Conservation (phyloP, 2,113 vertebrate genomes). For the Choloepus hoffmanni region DNA sequence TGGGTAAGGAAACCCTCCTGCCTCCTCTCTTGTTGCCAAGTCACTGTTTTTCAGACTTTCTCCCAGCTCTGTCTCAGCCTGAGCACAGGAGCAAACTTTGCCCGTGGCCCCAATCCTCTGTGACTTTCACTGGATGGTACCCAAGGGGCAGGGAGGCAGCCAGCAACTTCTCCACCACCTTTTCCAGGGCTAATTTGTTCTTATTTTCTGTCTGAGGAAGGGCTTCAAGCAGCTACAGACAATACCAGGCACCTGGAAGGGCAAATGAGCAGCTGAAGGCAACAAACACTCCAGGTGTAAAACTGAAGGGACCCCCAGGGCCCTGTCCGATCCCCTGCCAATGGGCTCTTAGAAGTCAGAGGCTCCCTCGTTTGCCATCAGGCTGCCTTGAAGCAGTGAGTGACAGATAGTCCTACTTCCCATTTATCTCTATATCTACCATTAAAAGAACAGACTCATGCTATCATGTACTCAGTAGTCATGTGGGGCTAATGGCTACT, state of each 20-base stretch:
- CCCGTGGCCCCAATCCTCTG: background rate
- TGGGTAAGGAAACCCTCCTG: conserved; percentile 13
- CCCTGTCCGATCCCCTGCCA: accelerated
- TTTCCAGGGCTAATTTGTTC: background rate
- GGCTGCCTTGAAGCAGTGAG: background rate
- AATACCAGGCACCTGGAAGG: background rate
- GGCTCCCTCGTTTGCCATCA: background rate
- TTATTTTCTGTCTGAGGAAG: background rate
- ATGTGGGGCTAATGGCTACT: background rate
- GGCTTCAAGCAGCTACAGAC: background rate
- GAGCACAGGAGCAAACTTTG: background rate
- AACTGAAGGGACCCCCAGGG: background rate
- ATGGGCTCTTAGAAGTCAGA: background rate
- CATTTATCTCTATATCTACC: background rate
- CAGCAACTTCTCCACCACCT: background rate
- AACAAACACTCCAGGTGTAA: background rate
- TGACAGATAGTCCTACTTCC: background rate
- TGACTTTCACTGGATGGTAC: background rate
- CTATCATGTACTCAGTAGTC: background rate
- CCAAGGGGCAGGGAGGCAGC: background rate
- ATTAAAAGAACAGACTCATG: background rate
- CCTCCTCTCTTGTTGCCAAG: background rate
- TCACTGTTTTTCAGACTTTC: background rate
- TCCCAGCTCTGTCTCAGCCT: background rate
- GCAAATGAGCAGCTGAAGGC: background rate